Evolutionary conservation across 2,888 invertebrate genomes (phyloP).

Genomic region (Mechanitis messenoides): DNA sequence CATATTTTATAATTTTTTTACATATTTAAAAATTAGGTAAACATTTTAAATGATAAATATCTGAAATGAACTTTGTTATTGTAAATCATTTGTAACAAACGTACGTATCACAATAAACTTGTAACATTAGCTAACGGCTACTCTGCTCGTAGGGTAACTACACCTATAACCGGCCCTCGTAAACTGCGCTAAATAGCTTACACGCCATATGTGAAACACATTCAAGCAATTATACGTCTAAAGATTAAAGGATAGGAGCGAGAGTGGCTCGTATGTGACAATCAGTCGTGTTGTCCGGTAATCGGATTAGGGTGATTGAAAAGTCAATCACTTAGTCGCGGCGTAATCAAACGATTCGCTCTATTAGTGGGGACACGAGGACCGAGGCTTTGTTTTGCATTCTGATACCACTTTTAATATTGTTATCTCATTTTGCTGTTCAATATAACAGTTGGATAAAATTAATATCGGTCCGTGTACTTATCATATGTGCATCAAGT

Average conservation of each 20-base stretch:
- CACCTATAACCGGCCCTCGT: constrained; percentile 41
- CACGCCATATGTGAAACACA: constrained; percentile 28
- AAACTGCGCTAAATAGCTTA: constrained; percentile 23
- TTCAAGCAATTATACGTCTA: constrained; percentile 19
- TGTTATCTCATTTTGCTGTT: background rate
- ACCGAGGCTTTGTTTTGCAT: constrained; percentile 32
- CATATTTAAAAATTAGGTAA: background rate
- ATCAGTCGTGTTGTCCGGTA: constrained; percentile 44
- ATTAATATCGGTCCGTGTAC: too few relatives aligned
- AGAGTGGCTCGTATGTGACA: constrained; percentile 22
- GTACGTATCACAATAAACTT: constrained; percentile 23
- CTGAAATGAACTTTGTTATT: background rate
- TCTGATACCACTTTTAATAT: constrained; percentile 1
- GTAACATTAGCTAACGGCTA: constrained; percentile 37
- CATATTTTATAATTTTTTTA: too few relatives aligned
- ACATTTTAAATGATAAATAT: constrained; percentile 1
- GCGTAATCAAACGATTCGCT: constrained; percentile 61
- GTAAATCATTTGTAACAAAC: constrained; percentile 13
- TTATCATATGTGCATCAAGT: too few relatives aligned
- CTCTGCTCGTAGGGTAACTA: constrained; percentile 43
- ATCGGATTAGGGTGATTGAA: constrained; percentile 71
- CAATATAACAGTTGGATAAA: too few relatives aligned
- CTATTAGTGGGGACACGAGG: constrained; percentile 55
- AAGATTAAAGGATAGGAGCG: constrained; percentile 18
- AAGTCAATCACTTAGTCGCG: constrained; percentile 73